Conservation (phyloP, 2,888 invertebrate species). For the Calliphora vomitoria region DNA sequence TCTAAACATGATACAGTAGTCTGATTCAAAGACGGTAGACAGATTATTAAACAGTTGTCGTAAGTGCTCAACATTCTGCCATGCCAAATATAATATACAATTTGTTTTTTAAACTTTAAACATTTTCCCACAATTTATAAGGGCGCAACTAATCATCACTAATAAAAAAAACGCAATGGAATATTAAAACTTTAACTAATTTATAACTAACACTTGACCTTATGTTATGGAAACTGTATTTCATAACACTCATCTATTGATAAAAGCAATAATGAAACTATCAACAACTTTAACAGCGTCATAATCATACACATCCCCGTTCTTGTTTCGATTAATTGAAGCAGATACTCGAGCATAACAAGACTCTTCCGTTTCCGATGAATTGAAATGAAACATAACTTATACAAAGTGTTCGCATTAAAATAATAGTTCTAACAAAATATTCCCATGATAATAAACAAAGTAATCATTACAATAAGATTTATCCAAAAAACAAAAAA, state of each 20-base stretch:
- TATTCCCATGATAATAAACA: slow-evolving; percentile 63
- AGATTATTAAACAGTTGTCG: too few species aligned
- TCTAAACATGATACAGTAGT: too few species aligned
- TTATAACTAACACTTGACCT: slow-evolving; percentile 44
- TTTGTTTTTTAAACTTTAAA: neutral
- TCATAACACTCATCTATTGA: slow-evolving; percentile 34
- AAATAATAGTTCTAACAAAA: neutral
- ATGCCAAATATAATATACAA: too few species aligned
- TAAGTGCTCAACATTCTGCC: too few species aligned
- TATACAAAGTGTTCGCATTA: slow-evolving; percentile 4
- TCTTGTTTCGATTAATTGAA: slow-evolving; percentile 29
- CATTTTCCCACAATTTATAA: slow-evolving; percentile 16
- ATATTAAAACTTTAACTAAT: slow-evolving; percentile 22
- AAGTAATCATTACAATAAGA: slow-evolving; percentile 32
- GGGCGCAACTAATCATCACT: slow-evolving; percentile 39
- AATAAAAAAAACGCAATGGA: slow-evolving; percentile 17
- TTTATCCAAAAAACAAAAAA: neutral
- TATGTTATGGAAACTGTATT: slow-evolving; percentile 35
- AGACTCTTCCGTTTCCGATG: slow-evolving; percentile 64
- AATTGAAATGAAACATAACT: slow-evolving; percentile 40
- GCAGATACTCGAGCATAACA: slow-evolving; percentile 49
- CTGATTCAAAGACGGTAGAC: too few species aligned
- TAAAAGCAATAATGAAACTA: slow-evolving; percentile 29
- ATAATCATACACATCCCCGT: neutral
- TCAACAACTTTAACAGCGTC: slow-evolving; percentile 4